These are phyloP conservation scores for Conchocele bisecta DNA, from an alignment of 2,888 invertebrate genomes.

Conservation along the genomic window DNA sequence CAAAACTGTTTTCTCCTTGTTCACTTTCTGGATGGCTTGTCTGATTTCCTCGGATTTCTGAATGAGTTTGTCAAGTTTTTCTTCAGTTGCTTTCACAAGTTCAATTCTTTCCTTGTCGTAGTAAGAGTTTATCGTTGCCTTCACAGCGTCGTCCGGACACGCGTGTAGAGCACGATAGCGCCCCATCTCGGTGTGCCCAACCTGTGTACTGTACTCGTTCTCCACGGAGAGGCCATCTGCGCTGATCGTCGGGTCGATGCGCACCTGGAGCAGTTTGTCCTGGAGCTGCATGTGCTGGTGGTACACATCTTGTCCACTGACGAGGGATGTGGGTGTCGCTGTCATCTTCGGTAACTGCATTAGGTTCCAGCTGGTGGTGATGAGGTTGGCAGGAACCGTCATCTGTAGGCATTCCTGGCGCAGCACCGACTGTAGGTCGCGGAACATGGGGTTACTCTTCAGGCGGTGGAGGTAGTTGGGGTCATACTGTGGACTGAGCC, in stretches of 20 bases:
- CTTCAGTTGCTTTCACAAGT: constrained; percentile 41
- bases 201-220: constrained; percentile 63
- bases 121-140: constrained; percentile 60
- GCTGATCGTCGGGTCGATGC: constrained; percentile 48
- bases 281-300: constrained; percentile 58
- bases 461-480: constrained; percentile 60
- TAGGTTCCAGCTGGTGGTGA: constrained; percentile 65
- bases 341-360: constrained; percentile 46
- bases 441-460: constrained; percentile 69
- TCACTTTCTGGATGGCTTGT: constrained; percentile 24
- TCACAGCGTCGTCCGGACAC: constrained; percentile 52
- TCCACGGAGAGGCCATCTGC: constrained; percentile 60
- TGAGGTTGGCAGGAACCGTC: constrained; percentile 69
- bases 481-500: constrained; percentile 42
- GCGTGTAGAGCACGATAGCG: constrained; percentile 66
- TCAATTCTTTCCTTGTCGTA: constrained; percentile 64
- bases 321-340: constrained; percentile 7
- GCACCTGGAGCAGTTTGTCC: constrained; percentile 59
- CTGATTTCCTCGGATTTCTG: constrained; percentile 46
- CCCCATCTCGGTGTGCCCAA: constrained; percentile 63
- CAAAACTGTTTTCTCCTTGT: background rate
- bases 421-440: constrained; percentile 65
- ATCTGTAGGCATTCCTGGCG: constrained; percentile 67
- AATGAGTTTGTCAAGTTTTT: constrained; percentile 50
- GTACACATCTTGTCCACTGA: constrained; percentile 51